Percentiles rank a stretch among this genome's conserved stretches.
Conservation (phyloP, 2,888 invertebrate genomes). For the Clunio marinus region DNA sequence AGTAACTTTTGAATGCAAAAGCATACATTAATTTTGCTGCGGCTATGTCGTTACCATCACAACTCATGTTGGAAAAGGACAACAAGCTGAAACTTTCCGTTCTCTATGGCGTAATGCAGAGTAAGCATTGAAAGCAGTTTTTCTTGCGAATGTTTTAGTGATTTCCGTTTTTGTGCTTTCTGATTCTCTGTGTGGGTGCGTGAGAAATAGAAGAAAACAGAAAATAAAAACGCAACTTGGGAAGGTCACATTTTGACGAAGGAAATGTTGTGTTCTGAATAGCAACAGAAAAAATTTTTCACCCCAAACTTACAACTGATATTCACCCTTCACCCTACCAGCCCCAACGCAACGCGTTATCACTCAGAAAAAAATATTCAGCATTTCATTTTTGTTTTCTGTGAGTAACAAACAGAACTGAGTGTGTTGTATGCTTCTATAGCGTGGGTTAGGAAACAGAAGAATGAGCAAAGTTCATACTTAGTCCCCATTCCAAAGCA, state of each 20-base stretch:
- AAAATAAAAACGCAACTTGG: constrained; percentile 37
- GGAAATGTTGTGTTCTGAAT: constrained; percentile 22
- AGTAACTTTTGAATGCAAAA: constrained; percentile 31
- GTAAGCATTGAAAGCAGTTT: neutral
- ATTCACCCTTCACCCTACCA: neutral
- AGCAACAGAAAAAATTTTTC: constrained; percentile 8
- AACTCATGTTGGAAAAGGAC: neutral
- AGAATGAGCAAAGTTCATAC: too few relatives aligned
- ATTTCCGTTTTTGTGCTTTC: neutral
- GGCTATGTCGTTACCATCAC: neutral
- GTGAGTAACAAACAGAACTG: neutral
- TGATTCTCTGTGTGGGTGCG: constrained; percentile 19
- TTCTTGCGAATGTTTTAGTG: constrained; percentile 11
- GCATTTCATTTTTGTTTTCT: constrained; percentile 7
- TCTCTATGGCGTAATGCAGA: too few relatives aligned
- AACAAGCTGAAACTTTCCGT: neutral
- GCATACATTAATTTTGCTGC: constrained; percentile 32
- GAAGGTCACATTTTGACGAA: constrained; percentile 38
- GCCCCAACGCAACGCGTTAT: constrained; percentile 11
- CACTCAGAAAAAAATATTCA: neutral
- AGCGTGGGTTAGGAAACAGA: neutral
- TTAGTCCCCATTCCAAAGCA: too few relatives aligned
- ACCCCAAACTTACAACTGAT: neutral
- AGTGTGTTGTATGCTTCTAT: neutral
- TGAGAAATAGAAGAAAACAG: neutral